A percentile compares a stretch with the other conserved stretches of the same genome.
These are phyloP conservation scores for Mola mola DNA, from an alignment of 2,113 vertebrate genomes.

Conservation along the genomic window DNA sequence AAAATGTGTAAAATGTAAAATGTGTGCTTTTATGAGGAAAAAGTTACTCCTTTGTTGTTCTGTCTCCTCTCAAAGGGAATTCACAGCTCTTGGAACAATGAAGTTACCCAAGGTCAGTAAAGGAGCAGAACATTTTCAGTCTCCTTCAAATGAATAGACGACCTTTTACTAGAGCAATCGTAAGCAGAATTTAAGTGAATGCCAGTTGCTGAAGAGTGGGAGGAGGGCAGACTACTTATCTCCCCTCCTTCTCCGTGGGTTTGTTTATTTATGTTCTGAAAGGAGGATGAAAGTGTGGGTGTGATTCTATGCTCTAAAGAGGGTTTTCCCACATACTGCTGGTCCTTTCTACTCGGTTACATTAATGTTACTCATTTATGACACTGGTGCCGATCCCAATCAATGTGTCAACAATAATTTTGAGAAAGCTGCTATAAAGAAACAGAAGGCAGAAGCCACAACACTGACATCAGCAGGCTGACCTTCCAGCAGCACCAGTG, in stretches of 20 bases:
- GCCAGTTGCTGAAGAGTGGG: not conserved
- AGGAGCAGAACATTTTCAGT: not conserved
- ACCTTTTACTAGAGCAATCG: not conserved
- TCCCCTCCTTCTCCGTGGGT: too few species aligned
- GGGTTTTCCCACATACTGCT: too few species aligned
- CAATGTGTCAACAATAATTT: not conserved
- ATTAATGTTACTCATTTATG: too few species aligned
- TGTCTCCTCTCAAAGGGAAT: too few species aligned
- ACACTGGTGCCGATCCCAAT: too few species aligned
- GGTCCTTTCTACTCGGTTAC: too few species aligned
- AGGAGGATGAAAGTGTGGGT: too few species aligned
- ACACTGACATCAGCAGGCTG: not conserved
- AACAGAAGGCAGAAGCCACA: not conserved
- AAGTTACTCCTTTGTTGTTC: too few species aligned
- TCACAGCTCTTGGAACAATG: conserved; percentile 21
- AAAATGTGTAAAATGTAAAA: too few species aligned
- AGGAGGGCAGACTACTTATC: not conserved
- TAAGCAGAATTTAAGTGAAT: conserved; percentile 1
- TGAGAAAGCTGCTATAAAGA: too few species aligned
- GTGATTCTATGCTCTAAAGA: too few species aligned
- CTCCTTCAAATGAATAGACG: conserved; percentile 16
- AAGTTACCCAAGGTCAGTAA: not conserved
- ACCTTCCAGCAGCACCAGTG: conserved; percentile 1
- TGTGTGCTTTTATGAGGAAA: not conserved
- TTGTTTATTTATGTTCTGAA: too few species aligned